Evolutionary conservation across 2,113 vertebrate species (phyloP), one percentile per base, ranked within the genome.

Genomic region (Anoplopoma fimbria): DNA sequence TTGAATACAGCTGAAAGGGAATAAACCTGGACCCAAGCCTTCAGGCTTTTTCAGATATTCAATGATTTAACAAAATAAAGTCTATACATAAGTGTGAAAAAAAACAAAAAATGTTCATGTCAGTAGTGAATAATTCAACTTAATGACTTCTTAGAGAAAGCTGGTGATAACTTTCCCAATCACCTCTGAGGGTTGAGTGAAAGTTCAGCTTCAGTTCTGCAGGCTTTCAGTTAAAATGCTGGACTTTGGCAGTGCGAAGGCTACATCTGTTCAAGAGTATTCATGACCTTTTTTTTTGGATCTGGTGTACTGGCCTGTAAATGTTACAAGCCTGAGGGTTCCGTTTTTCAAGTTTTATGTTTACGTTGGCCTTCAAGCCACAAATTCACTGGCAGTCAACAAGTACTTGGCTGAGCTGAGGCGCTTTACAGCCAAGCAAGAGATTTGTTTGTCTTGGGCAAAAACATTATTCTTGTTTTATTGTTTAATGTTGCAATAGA

Each of bases 361-460:
- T 75, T 72, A 72, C 6, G 2, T 55, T 73, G 80, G 57, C 68
- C 71, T 62, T 67, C 29, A 29, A 72, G 60, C 69, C 57, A 21
- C 82, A 27, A 60, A 84, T 86, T 34, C 7, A 1, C 63, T 58
- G 62, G 69, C 72, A 82, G 57, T 77, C 81, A 67, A 80, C 53
- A 73, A 81, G 63, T 38, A 15, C 71, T 79, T 89, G 87, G 85
- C 77, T 6, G 53, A 60, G 38, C 33, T 0, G 36, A 6, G 6
- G 6, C 5, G 0, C 23, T 53, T 70, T 7, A 17, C 36, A 81
- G 86, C 88, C 88, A 90, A 75, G 55, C 45, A 53, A 79, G 49
- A 78, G 78, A 85, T 92, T 79, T 89, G 91, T 86, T 90, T 87
- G 70, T 73, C 34, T 57, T 57, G 63, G 69, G 75, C 40, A 31